Base-by-base conservation (phyloP, 1,140 invertebrate species). In the Drosophila micromelanica region DNA sequence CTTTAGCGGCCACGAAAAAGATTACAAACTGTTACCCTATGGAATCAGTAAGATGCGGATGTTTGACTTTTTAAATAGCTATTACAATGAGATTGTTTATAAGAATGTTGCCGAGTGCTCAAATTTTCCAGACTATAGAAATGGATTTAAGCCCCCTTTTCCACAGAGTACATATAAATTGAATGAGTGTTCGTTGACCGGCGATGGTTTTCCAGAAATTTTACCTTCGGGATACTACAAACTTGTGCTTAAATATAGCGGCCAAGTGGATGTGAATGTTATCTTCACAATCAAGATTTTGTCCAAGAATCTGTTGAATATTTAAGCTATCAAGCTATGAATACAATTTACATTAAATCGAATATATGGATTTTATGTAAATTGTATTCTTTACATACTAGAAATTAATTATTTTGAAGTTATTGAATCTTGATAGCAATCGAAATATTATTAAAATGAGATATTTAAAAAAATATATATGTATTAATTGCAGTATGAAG, bases 141-240 rank as follows among this genome's bases (percentile, higher is more conserved):
- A n/a, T n/a, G 40, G 13, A 15, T 43, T 57, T 43, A 27, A 3
- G 20, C 54, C 38, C 11, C 54, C 54, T 6, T 30, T 23, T 0
- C 38, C 8, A 3, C 17, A 30, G 9, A 5, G 1, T 1, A 11
- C 2, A 9, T 56, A 43, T n/a, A 43, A 15, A 23, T 11, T 56
- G 2, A 0, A 20, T 20, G 20, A 20, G 20, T 20, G 20, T 20
- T 20, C 2, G 20, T 20, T 20, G 2, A 20, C 20, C n/a, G 54
- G 11, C 2, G 9, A 23, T 15, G 54, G 54, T 5, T 9, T 30
- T 43, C 54, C 54, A 8, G 38, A 56, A 13, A 9, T 56, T 30
- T 42, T 56, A 7, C 20, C 20, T 2, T 2, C 12, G 12, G 54
- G 54, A 4, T 56, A 43, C n/a, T 56, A 56, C 13, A 56, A 56